phyloP scores from a whole-genome alignment of 2,113 vertebrate genomes.

The Eudorcas thomsonii region DNA sequence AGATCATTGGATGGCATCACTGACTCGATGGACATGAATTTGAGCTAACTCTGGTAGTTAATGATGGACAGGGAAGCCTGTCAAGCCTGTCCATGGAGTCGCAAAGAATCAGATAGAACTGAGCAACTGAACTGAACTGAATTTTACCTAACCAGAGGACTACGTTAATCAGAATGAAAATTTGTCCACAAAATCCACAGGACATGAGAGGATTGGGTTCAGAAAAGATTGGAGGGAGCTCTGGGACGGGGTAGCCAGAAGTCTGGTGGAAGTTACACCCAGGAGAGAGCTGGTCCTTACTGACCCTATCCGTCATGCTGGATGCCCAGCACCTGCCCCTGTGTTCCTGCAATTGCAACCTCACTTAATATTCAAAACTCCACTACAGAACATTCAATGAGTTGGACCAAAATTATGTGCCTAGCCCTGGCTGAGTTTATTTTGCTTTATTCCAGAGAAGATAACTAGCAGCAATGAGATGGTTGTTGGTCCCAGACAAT shows the following conservation, averaged over 20 bases:
- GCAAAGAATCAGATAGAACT: background rate
- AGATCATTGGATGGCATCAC: background rate
- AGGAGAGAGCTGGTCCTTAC: background rate
- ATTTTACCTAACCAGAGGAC: background rate
- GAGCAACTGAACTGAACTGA: background rate
- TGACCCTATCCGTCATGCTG: background rate
- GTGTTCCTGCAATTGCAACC: background rate
- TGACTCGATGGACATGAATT: background rate
- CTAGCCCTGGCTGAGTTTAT: background rate
- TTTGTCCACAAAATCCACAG: background rate
- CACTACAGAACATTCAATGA: background rate
- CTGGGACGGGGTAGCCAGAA: background rate
- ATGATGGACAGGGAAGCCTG: background rate
- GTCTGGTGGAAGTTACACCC: accelerated
- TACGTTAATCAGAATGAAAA: background rate
- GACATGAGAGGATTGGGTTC: background rate
- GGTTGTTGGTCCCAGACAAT: background rate
- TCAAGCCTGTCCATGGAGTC: background rate
- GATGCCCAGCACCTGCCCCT: background rate
- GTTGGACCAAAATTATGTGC: background rate
- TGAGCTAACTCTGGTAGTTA: background rate
- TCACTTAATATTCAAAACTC: background rate
- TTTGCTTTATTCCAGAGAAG: background rate
- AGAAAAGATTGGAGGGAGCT: background rate
- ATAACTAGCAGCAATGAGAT: background rate